phyloP scores from a whole-genome alignment of 2,113 vertebrate genomes.

The Eurystomus gularis region DNA sequence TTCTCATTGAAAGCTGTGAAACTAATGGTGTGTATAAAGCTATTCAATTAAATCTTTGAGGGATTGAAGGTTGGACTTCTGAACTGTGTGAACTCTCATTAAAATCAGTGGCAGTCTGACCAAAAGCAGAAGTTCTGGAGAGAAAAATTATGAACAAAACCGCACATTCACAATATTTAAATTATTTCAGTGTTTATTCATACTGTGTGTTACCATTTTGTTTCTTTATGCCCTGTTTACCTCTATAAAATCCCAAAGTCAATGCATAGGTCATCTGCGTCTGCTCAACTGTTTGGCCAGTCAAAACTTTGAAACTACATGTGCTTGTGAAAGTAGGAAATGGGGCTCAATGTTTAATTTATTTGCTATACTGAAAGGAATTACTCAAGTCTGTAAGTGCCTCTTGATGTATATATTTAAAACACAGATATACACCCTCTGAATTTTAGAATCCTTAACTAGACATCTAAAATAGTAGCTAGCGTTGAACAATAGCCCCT shows the following conservation, averaged over 20 bases:
- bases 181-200: neutral
- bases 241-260: neutral
- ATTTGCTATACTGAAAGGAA: neutral
- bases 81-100: neutral
- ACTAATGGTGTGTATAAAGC: neutral
- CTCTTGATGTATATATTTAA: neutral
- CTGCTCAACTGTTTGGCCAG: neutral
- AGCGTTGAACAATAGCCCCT: neutral
- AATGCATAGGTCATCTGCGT: rapidly evolving
- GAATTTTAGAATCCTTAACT: neutral
- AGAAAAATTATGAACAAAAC: neutral
- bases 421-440: neutral
- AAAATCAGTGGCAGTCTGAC: neutral
- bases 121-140: neutral
- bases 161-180: neutral
- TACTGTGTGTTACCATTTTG: neutral
- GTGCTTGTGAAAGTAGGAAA: neutral
- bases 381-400: neutral
- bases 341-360: neutral
- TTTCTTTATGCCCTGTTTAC: neutral
- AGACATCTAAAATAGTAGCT: neutral
- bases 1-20: constrained; percentile 16
- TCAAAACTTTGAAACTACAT: neutral
- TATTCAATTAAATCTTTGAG: constrained; percentile 15
- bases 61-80: neutral